These are phyloP conservation scores for Ptyas mucosa DNA, from an alignment of 2,113 vertebrate species.

Conservation along the genomic window DNA sequence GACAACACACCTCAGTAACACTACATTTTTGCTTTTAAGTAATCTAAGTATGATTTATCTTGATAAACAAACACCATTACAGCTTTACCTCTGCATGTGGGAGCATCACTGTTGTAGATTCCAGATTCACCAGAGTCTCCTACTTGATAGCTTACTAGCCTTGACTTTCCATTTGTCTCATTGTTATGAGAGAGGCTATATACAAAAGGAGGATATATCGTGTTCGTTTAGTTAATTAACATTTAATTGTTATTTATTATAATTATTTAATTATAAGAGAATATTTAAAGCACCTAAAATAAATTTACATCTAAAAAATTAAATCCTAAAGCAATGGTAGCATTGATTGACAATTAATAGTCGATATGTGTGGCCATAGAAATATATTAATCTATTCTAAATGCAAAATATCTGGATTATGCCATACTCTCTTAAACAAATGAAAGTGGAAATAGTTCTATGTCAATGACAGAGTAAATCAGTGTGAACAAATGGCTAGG, in stretches of 20 bases:
- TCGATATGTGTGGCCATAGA: not conserved
- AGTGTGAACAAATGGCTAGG: not conserved
- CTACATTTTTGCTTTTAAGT: constrained; percentile 62
- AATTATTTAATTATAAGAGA: not conserved
- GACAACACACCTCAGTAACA: constrained; percentile 68
- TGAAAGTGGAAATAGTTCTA: not conserved
- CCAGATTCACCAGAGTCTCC: constrained; percentile 46
- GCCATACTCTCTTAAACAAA: not conserved
- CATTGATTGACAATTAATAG: not conserved
- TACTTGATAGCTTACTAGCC: constrained; percentile 46
- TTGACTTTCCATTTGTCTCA: constrained; percentile 9
- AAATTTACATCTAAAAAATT: not conserved
- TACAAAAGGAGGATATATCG: constrained; percentile 23
- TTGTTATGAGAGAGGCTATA: not conserved
- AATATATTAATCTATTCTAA: constrained; percentile 21
- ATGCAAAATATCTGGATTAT: constrained; percentile 26
- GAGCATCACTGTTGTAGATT: constrained; percentile 53
- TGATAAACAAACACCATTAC: constrained; percentile 61
- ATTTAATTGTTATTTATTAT: not conserved
- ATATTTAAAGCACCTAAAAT: not conserved
- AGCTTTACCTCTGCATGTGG: constrained; percentile 65
- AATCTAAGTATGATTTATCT: constrained; percentile 63
- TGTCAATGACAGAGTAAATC: not conserved
- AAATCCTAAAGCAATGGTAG: not conserved
- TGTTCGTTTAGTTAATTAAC: not conserved